Conservation (phyloP, 1,140 invertebrate species). For the Triops longicaudatus region DNA sequence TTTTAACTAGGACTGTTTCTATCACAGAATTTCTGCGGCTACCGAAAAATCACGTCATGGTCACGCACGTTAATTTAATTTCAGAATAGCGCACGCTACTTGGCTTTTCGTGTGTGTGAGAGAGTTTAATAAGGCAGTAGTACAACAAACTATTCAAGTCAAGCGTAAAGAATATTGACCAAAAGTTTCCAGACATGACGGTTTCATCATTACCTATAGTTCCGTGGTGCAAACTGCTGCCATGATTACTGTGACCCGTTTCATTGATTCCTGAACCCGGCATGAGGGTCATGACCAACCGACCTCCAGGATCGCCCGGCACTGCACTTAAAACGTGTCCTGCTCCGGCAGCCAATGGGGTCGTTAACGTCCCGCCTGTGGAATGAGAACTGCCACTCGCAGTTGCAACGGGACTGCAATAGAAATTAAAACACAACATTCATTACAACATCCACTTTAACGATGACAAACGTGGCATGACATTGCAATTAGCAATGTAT, state of each 20-base stretch:
- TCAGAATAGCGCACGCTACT: too few relatives aligned
- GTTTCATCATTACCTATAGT: not conserved
- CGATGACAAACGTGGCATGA: constrained; percentile 6
- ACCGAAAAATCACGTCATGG: too few relatives aligned
- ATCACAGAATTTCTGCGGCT: too few relatives aligned
- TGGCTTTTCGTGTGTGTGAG: too few relatives aligned
- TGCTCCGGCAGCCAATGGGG: not conserved
- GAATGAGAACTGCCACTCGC: not conserved
- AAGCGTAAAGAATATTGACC: not conserved
- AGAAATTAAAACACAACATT: not conserved
- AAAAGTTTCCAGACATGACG: not conserved
- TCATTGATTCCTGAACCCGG: constrained; percentile 20
- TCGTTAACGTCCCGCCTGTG: constrained; percentile 5
- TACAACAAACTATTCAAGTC: not conserved
- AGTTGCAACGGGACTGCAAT: not conserved
- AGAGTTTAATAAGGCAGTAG: too few relatives aligned
- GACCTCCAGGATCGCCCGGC: constrained; percentile 26
- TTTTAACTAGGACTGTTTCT: too few relatives aligned
- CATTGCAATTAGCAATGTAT: constrained; percentile 5
- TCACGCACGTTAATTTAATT: too few relatives aligned
- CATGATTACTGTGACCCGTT: not conserved
- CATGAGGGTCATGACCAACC: constrained; percentile 27
- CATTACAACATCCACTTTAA: not conserved
- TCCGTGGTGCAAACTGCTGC: not conserved
- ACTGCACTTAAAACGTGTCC: constrained; percentile 26